Conservation (phyloP, 2,113 vertebrate species). For the Ptychochromis oligacanthus region DNA sequence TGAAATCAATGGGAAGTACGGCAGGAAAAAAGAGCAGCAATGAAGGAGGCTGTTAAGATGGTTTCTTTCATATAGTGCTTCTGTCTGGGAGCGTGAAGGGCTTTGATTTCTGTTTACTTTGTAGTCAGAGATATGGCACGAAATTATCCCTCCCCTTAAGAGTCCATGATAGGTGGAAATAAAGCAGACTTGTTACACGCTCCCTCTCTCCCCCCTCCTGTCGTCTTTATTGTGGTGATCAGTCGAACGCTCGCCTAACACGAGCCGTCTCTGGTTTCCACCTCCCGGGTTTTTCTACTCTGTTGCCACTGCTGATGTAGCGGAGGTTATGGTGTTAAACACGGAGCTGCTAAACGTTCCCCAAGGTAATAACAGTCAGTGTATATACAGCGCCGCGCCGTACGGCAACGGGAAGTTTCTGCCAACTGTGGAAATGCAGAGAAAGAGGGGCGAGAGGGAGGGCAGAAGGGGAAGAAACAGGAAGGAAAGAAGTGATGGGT, state of each 20-base stretch:
- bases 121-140: constrained; percentile 77
- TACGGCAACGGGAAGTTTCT: constrained; percentile 44
- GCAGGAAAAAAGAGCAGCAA: constrained; percentile 54
- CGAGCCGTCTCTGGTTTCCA: constrained; percentile 69
- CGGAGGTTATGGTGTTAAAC: constrained; percentile 81
- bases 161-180: constrained; percentile 77
- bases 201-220: constrained; percentile 29
- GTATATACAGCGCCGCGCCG: constrained; percentile 59
- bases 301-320: constrained; percentile 66
- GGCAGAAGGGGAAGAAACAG: background rate
- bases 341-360: constrained; percentile 80
- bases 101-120: constrained; percentile 83
- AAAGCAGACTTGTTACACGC: constrained; percentile 62
- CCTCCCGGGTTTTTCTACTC: constrained; percentile 71
- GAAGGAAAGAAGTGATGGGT: background rate
- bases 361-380: constrained; percentile 75
- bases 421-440: constrained; percentile 40
- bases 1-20: constrained; percentile 70
- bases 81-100: constrained; percentile 59
- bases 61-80: constrained; percentile 74
- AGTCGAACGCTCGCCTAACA: constrained; percentile 66
- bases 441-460: background rate
- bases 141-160: constrained; percentile 76
- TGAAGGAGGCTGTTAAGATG: constrained; percentile 72
- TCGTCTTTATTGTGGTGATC: constrained; percentile 73